phyloP scores from a whole-genome alignment of 2,113 vertebrate species.

The Poicephalus gulielmi region DNA sequence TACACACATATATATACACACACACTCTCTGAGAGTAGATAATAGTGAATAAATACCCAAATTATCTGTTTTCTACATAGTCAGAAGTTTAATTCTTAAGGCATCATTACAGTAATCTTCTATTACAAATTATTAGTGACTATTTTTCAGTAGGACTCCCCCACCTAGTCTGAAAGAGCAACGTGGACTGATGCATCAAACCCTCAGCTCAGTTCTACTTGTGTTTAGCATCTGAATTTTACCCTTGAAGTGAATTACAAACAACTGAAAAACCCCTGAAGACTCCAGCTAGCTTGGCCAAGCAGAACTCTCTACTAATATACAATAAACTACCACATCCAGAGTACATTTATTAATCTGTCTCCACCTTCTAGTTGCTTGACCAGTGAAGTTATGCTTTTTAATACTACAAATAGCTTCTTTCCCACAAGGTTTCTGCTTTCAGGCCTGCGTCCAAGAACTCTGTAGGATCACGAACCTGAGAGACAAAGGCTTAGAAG shows the following conservation, averaged over 20 bases:
- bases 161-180: background rate
- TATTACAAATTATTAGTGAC: background rate
- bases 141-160: background rate
- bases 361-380: conserved; percentile 34
- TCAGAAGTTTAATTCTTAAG: background rate
- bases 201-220: background rate
- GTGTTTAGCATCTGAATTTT: background rate
- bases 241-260: background rate
- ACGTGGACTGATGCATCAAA: background rate
- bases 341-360: conserved; percentile 49
- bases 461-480: conserved; percentile 15
- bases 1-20: fast-evolving
- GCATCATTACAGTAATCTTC: background rate
- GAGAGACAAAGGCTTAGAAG: background rate
- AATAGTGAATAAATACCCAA: background rate
- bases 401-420: conserved; percentile 36
- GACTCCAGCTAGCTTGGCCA: background rate
- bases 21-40: background rate
- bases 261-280: background rate
- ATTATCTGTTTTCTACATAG: background rate
- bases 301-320: background rate
- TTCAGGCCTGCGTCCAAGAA: conserved; percentile 32
- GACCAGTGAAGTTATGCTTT: conserved; percentile 32
- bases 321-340: conserved; percentile 6
- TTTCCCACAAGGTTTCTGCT: conserved; percentile 39